A percentile compares a stretch with the other conserved stretches of the same genome.
These are phyloP conservation scores for Bergia puertoricense DNA, from an alignment of 92 coral and sea anemone genomes.

Conservation along the genomic window DNA sequence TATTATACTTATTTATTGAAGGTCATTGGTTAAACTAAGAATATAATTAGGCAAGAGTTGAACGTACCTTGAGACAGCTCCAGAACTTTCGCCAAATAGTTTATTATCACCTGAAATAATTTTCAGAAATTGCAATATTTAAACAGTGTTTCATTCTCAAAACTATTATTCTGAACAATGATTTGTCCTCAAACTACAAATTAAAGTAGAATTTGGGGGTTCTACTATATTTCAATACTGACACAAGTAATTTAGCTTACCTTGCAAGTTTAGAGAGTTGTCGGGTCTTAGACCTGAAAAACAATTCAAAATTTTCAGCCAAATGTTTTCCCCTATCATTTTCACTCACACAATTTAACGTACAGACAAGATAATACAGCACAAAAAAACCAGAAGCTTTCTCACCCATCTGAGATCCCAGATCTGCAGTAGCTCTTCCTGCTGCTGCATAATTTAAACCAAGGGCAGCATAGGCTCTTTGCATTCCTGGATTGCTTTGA, in stretches of 20 bases:
- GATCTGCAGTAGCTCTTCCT: slow-evolving; percentile 63
- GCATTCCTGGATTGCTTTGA: slow-evolving; percentile 74
- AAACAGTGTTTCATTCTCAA: no score
- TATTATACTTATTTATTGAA: no score
- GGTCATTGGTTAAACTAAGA: neutral
- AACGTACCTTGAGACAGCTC: slow-evolving; percentile 9
- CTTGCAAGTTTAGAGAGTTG: slow-evolving; percentile 74
- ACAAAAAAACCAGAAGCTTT: neutral
- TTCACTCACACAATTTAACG: neutral
- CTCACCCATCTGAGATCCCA: slow-evolving; percentile 34
- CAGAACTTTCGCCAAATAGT: slow-evolving; percentile 19
- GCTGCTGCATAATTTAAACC: slow-evolving; percentile 68
- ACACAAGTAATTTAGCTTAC: slow-evolving; percentile 34
- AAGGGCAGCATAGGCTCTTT: slow-evolving; percentile 93
- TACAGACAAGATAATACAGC: neutral
- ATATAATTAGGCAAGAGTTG: neutral
- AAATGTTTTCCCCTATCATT: neutral
- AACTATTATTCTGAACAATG: neutral
- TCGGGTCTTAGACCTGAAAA: slow-evolving; percentile 57
- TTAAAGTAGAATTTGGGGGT: neutral
- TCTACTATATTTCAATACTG: neutral
- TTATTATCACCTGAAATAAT: slow-evolving; percentile 26
- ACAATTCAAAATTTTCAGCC: neutral
- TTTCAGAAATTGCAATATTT: neutral
- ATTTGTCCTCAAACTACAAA: neutral